Percentiles rank a stretch among this genome's conserved stretches.
These are phyloP conservation scores for Cecropterus lyciades DNA, from an alignment of 1,140 invertebrate species.

Conservation along the genomic window DNA sequence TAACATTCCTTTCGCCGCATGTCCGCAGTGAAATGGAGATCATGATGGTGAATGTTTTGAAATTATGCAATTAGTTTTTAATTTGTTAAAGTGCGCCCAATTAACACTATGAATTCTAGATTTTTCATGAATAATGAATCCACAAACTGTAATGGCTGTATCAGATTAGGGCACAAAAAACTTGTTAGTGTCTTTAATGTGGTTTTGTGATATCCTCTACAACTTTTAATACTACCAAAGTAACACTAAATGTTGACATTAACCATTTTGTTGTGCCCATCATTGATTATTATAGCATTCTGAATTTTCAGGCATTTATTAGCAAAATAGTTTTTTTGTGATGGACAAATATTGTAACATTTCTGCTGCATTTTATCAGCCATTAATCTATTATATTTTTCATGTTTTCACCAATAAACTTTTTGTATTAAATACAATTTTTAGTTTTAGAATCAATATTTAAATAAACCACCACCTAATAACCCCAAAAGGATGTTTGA, in stretches of 20 bases:
- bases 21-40: slow-evolving; percentile 80
- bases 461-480: slow-evolving; percentile 82
- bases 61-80: slow-evolving; percentile 71
- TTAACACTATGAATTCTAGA: slow-evolving; percentile 66
- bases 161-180: slow-evolving; percentile 80
- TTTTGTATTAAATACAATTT: slow-evolving; percentile 84
- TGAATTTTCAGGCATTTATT: slow-evolving; percentile 83
- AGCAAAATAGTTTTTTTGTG: slow-evolving; percentile 79
- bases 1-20: slow-evolving; percentile 82
- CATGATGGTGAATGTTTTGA: slow-evolving; percentile 78
- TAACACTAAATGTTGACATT: slow-evolving; percentile 72
- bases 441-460: slow-evolving; percentile 84
- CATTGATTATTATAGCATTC: slow-evolving; percentile 75
- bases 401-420: slow-evolving; percentile 85
- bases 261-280: slow-evolving; percentile 82
- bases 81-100: slow-evolving; percentile 74
- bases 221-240: slow-evolving; percentile 75
- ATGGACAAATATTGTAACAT: slow-evolving; percentile 83
- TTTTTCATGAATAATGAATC: slow-evolving; percentile 66
- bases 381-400: slow-evolving; percentile 85
- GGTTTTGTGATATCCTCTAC: slow-evolving; percentile 75
- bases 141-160: slow-evolving; percentile 79
- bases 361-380: slow-evolving; percentile 84
- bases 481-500: slow-evolving; percentile 71
- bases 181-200: slow-evolving; percentile 80